Conservation (phyloP, 2,797 vertebrate genomes). For the Melanotaenia pygmaea region DNA sequence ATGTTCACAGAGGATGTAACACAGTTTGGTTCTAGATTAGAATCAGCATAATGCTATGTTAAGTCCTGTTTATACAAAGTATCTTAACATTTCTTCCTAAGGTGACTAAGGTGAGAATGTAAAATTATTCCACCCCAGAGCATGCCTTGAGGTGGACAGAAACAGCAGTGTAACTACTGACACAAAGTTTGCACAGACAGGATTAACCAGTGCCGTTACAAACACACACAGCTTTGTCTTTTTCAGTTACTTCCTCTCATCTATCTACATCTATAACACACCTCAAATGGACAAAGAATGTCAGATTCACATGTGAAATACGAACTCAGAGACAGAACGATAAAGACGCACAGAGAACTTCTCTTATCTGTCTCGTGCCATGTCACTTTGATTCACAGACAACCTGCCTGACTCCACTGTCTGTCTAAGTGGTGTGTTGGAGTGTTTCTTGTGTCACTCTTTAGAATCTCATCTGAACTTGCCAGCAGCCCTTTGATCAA, state of each 20-base stretch:
- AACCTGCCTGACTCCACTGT: conserved; percentile 42
- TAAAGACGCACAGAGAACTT: conserved; percentile 22
- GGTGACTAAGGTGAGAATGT: conserved; percentile 20
- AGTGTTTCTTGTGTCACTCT: conserved; percentile 53
- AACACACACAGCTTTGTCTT: conserved; percentile 29
- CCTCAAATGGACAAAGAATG: conserved; percentile 42
- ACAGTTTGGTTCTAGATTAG: conserved; percentile 40
- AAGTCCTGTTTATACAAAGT: conserved; percentile 18
- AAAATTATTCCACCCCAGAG: conserved; percentile 50
- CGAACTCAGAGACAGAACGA: conserved; percentile 20
- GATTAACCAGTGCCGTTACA: conserved; percentile 51
- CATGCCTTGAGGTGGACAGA: conserved; percentile 37
- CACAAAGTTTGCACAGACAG: conserved; percentile 46
- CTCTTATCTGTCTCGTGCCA: conserved; percentile 46
- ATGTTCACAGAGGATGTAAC: conserved; percentile 29
- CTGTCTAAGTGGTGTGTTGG: conserved; percentile 62
- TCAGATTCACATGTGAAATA: conserved; percentile 17
- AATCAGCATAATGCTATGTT: conserved; percentile 38
- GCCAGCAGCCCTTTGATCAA: conserved; percentile 69
- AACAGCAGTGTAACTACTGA: conserved; percentile 43
- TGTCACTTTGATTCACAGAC: conserved; percentile 61
- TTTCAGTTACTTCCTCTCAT: conserved; percentile 31
- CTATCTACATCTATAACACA: conserved; percentile 31
- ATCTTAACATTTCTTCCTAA: conserved; percentile 20
- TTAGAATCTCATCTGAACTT: conserved; percentile 56